Base-by-base conservation (phyloP, 2,797 vertebrate species). In the Nannoperca obscura region DNA sequence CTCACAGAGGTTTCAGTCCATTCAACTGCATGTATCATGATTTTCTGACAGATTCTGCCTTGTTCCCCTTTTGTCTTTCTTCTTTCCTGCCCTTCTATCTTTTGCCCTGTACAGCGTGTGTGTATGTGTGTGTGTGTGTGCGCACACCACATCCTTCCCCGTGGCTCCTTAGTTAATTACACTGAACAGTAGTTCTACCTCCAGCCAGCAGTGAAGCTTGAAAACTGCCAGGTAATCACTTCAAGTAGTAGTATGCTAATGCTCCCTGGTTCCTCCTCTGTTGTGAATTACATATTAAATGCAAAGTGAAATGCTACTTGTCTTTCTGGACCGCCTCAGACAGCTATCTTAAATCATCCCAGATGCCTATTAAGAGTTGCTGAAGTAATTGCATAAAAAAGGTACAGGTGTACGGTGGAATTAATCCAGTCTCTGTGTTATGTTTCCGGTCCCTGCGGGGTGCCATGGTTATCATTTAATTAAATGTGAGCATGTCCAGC, bases 211-310 rank as follows among this genome's bases (percentile, higher is more conserved):
- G 3, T 72, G 73, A 71, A 30, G 54, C 83, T 82, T 84, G 52
- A 79, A 88, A 89, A 85, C 67, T 81, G 82, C 76, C 40, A 65
- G 32, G 81, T 80, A 86, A 85, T 86, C 83, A 83, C 62, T 91
- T 82, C 7, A 54, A 60, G 66, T 70, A 62, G 69, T 55, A 32
- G 47, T 73, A 83, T 87, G 80, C 59, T 76, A 80, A 82, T 82
- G 24, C 38, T 58, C n/a, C 50, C 50, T 42, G 53, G 57, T 69
- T 72, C 74, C 38, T 50, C 32, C 76, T 59, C 36, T 49, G 19
- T 74, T 80, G 65, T 89, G 71, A 81, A 88, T 77, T 53, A 83
- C 52, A 79, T 32, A 54, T 10, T 66, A 67, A 88, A 87, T 82
- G 36, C 75, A 80, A 84, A 80, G 49, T 76, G 78, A 80, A 79